Evolutionary conservation across 1,140 invertebrate species (phyloP).

Genomic region (Megalonaias nervosa): DNA sequence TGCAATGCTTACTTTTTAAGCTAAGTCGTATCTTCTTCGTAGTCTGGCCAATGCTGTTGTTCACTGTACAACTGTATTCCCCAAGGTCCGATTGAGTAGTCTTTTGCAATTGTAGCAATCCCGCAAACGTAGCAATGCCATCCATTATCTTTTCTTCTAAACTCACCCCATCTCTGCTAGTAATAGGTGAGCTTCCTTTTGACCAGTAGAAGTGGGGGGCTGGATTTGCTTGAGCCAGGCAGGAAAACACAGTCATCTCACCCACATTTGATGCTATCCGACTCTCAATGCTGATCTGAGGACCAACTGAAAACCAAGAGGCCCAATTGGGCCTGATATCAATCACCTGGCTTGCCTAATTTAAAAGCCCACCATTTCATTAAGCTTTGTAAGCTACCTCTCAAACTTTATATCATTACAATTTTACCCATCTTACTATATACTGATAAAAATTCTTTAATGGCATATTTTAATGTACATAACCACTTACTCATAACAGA

Average conservation of each 20-base stretch:
- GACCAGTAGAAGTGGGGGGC: slow-evolving; percentile 49
- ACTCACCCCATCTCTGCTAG: not conserved
- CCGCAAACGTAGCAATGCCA: slow-evolving; percentile 22
- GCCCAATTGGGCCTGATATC: too few species aligned
- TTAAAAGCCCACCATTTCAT: too few species aligned
- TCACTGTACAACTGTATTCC: slow-evolving; percentile 46
- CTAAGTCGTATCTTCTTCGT: not conserved
- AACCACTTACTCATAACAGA: too few species aligned
- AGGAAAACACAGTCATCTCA: slow-evolving; percentile 32
- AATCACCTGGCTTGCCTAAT: too few species aligned
- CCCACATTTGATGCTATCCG: slow-evolving; percentile 40
- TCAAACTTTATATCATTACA: too few species aligned
- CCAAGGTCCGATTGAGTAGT: slow-evolving; percentile 39
- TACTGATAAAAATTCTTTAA: too few species aligned
- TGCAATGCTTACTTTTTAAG: too few species aligned
- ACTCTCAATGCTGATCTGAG: slow-evolving; percentile 20
- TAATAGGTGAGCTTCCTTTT: slow-evolving; percentile 24
- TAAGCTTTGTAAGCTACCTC: too few species aligned
- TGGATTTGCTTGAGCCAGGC: slow-evolving; percentile 46
- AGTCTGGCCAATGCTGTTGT: slow-evolving; percentile 44
- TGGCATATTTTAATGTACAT: too few species aligned
- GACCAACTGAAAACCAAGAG: slow-evolving; percentile 36
- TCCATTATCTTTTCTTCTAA: not conserved
- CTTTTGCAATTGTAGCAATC: slow-evolving; percentile 26
- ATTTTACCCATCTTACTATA: too few species aligned